phyloP scores from a whole-genome alignment of 2,888 invertebrate species.

The Tetranychus truncatus region DNA sequence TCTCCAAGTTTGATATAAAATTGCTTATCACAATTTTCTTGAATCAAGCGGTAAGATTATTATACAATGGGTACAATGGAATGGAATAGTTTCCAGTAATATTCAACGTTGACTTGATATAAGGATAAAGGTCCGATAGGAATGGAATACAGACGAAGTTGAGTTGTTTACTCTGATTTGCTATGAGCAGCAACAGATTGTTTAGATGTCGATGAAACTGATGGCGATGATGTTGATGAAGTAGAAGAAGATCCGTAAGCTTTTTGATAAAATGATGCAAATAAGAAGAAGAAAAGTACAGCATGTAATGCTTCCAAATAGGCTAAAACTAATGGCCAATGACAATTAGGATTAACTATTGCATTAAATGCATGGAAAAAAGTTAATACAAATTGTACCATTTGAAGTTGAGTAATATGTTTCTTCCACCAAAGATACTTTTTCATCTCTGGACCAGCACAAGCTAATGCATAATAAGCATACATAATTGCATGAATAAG shows the following conservation, averaged over 20 bases:
- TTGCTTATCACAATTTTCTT: too few relatives aligned
- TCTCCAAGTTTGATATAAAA: too few relatives aligned
- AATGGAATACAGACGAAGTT: background rate
- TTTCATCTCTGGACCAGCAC: slow-evolving; percentile 18
- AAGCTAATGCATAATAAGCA: slow-evolving; percentile 21
- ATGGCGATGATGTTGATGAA: background rate
- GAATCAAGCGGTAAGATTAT: too few relatives aligned
- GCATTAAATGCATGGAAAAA: slow-evolving; percentile 14
- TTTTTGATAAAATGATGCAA: slow-evolving; percentile 13
- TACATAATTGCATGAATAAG: slow-evolving; percentile 20
- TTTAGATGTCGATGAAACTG: background rate
- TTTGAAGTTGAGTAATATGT: slow-evolving; percentile 20
- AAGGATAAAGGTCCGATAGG: background rate
- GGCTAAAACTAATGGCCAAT: slow-evolving; percentile 14
- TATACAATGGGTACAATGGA: too few relatives aligned
- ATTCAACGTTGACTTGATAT: background rate
- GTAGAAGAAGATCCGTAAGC: background rate
- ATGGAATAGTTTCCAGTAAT: background rate
- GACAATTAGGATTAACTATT: slow-evolving; percentile 9
- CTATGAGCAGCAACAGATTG: background rate
- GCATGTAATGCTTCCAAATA: slow-evolving; percentile 1
- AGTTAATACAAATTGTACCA: slow-evolving; percentile 19
- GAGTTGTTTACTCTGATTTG: background rate
- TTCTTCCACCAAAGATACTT: slow-evolving; percentile 21
- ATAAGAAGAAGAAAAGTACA: slow-evolving; percentile 14